These are phyloP conservation scores for Philypnodon macrostomus DNA, from an alignment of 2,797 vertebrate genomes.

Conservation along the genomic window DNA sequence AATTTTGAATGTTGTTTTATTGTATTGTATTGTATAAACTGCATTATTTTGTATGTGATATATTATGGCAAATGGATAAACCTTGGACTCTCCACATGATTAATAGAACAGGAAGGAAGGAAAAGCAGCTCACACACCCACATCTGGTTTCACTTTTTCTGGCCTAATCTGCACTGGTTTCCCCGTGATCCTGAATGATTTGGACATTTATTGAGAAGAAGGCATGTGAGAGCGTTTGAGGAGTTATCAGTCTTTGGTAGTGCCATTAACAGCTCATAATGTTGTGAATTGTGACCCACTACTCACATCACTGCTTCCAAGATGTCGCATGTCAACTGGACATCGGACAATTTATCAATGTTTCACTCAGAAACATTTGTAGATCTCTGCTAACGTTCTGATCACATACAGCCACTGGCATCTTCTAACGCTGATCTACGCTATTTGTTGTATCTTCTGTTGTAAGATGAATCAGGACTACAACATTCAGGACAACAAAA, in stretches of 20 bases:
- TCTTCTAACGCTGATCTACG: no score
- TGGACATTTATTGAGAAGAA: slow-evolving; percentile 10
- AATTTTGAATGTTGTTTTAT: no score
- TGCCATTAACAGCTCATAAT: slow-evolving; percentile 1
- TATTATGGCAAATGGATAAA: background rate
- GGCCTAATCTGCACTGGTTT: slow-evolving; percentile 1
- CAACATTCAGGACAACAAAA: no score
- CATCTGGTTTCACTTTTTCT: slow-evolving; percentile 14
- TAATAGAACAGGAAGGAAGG: slow-evolving; percentile 14
- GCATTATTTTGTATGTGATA: slow-evolving; percentile 1
- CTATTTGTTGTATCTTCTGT: no score
- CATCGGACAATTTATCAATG: no score
- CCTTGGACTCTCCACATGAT: slow-evolving; percentile 1
- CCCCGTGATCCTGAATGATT: slow-evolving; percentile 9
- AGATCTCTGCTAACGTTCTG: no score
- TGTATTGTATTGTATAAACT: no score
- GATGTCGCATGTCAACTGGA: no score
- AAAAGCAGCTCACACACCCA: slow-evolving; percentile 8
- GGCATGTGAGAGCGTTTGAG: background rate
- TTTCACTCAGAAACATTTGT: no score
- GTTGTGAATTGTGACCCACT: background rate
- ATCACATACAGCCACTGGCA: no score
- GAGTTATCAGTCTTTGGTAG: background rate
- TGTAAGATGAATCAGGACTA: no score
- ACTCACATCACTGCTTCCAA: no score